Base-by-base conservation (phyloP, 2,888 invertebrate genomes). In the Neoitamus cyanurus region DNA sequence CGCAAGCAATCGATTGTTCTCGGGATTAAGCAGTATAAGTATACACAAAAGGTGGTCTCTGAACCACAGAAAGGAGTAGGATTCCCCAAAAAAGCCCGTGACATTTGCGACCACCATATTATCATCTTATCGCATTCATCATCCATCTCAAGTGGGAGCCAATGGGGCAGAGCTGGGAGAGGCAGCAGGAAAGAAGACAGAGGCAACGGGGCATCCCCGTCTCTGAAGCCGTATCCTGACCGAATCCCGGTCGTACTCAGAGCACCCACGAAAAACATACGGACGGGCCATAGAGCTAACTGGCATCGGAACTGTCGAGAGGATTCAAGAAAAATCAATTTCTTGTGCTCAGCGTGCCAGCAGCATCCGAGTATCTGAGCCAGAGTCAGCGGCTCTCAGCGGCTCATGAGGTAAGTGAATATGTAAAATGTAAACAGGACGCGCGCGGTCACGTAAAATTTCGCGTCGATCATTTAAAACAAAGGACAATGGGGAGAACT, bases 361-460 rank as follows among this genome's bases (percentile, higher is more conserved):
- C 37, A 37, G 37, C 36, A 69, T 68, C 82, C 68, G 36, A 42
- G 25, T 11, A 30, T 20, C 70, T 25, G 28, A n/a, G n/a, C 70
- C 70, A 70, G n/a, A 82, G 69, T 82, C 82, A 82, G n/a, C 69
- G 28, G 34, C 82, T 82, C 82, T 82, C 82, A 69, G 82, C 82
- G 82, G 82, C 36, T 82, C 69, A 69, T 36, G 69, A 82, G 82
- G 36, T 69, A 82, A 82, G 82, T 82, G 82, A 82, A 82, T 82
- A 82, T 82, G 82, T 82, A 82, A 82, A 82, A 82, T 82, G 82
- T 82, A 82, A 86, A 86, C 86, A 86, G 86, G 85, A 86, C 83
- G 86, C 85, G 86, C 85, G 86, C 86, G 86, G 86, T 86, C 86
- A 86, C 86, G 86, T 86, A 86, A 86, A 86, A 86, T 84, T 85